Evolutionary conservation across 2,888 invertebrate species (phyloP).

Genomic region (Heliconius sara): DNA sequence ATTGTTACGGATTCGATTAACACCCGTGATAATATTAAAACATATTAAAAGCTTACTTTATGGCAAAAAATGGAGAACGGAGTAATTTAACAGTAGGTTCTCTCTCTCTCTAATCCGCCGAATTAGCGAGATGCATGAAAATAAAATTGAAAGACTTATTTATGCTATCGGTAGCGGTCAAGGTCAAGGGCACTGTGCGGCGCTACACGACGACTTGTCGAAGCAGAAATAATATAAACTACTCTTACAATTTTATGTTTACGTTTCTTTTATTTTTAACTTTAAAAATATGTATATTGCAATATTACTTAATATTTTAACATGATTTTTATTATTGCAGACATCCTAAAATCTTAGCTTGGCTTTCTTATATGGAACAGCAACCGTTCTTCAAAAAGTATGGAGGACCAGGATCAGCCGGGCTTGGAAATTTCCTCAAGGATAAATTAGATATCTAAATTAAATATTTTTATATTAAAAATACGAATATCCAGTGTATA

Average conservation of each 20-base stretch:
- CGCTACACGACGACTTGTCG: not conserved
- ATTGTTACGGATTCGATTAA: no score
- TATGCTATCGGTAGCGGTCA: not conserved
- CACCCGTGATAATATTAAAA: no score
- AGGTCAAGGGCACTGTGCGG: constrained; percentile 9
- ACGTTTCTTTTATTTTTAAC: not conserved
- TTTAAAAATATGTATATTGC: not conserved
- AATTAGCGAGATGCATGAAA: not conserved
- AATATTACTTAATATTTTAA: not conserved
- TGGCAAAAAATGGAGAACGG: not conserved
- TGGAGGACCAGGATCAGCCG: constrained; percentile 11
- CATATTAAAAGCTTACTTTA: no score
- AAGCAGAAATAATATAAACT: not conserved
- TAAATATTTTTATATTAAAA: not conserved
- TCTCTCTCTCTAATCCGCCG: not conserved
- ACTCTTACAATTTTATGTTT: not conserved
- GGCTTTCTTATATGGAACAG: constrained; percentile 53
- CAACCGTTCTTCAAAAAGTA: constrained; percentile 19
- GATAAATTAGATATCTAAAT: constrained; percentile 17
- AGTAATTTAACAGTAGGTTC: not conserved
- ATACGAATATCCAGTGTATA: not conserved
- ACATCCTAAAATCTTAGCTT: constrained; percentile 60
- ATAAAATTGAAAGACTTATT: not conserved
- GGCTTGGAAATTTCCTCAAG: constrained; percentile 7
- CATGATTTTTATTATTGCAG: constrained; percentile 51